Base-by-base conservation (phyloP, 2,113 vertebrate species). In the Delphinus delphis region DNA sequence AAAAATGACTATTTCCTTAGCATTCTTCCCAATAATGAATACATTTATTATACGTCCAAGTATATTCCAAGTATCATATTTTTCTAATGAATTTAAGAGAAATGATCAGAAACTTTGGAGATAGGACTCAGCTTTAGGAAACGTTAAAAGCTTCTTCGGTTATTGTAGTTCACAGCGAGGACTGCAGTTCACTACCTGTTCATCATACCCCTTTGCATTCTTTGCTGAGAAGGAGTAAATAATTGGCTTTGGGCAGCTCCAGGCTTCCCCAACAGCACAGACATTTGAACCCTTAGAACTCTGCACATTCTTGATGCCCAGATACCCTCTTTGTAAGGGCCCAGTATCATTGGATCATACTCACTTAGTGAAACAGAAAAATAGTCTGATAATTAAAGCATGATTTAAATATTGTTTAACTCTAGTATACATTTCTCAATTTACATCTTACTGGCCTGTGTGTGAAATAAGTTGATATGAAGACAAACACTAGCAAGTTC, bases 291-390 rank as follows among this genome's bases (percentile, higher is more conserved):
- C 31, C 28, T 86, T 65, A 74, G 18, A 71, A n/a, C 7, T 70
- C 23, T 50, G 25, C 3, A 65, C 33, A 70, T 85, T 94, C n/a
- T 36, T 55, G 50, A 84, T 44, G 13, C 9, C 1, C 1, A 53
- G 38, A 87, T 28, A 58, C 0, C 1, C 8, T 90, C 50, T 85
- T 41, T 74, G 20, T 33, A 36, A 94, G 73, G 70, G 20, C 2
- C 12, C 10, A 18, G 0, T 36, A 25, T 87, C 15, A 83, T 44
- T 5, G 53, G 6, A 70, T n/a, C 31, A 44, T 31, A 58, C 1
- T 85, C 28, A 77, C 5, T 90, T 88, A 58, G 20, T 25, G 50
- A 87, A 31, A 68, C 6, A 73, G 50, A 95, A 85, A 70, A 13
- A 44, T 13, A 67, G 9, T n/a, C 28, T 63, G 6, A 76, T 73